Percentiles rank a stretch among this genome's conserved stretches.
These are phyloP conservation scores for Holothuria scabra DNA, from an alignment of 53 echinoderm and acorn worm genomes.

Conservation along the genomic window DNA sequence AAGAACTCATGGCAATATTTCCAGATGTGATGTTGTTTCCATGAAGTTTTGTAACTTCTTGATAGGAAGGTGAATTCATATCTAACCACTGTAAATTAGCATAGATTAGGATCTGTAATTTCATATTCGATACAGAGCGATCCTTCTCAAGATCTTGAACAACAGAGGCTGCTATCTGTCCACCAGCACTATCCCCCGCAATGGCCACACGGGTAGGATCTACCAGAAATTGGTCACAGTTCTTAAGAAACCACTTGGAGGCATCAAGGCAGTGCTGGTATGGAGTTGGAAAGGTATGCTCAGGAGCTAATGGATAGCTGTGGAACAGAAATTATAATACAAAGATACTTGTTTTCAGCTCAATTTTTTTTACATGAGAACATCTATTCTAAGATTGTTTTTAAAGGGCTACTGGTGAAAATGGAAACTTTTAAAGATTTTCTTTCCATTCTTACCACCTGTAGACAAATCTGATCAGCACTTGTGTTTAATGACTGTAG, in stretches of 20 bases:
- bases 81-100: slow-evolving; percentile 71
- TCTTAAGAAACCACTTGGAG: slow-evolving; percentile 75
- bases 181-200: slow-evolving; percentile 87
- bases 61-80: slow-evolving; percentile 65
- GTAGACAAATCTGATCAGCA: too few species aligned
- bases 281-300: slow-evolving; percentile 66
- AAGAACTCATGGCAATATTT: neutral
- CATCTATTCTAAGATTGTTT: too few species aligned
- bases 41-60: neutral
- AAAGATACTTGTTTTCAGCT: too few species aligned
- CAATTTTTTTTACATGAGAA: too few species aligned
- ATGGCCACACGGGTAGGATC: slow-evolving; percentile 70
- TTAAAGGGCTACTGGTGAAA: too few species aligned
- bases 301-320: slow-evolving; percentile 82
- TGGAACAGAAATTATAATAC: neutral
- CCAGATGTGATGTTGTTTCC: neutral
- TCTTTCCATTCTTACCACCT: too few species aligned
- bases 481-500: too few species aligned
- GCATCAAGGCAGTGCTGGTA: slow-evolving; percentile 66
- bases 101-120: slow-evolving; percentile 76
- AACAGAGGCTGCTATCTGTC: slow-evolving; percentile 65
- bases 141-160: slow-evolving; percentile 64
- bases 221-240: slow-evolving; percentile 63
- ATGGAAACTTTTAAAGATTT: too few species aligned
- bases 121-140: slow-evolving; percentile 42